Conservation (phyloP, 2,113 vertebrate species). For the Paramisgurnus dabryanus region DNA sequence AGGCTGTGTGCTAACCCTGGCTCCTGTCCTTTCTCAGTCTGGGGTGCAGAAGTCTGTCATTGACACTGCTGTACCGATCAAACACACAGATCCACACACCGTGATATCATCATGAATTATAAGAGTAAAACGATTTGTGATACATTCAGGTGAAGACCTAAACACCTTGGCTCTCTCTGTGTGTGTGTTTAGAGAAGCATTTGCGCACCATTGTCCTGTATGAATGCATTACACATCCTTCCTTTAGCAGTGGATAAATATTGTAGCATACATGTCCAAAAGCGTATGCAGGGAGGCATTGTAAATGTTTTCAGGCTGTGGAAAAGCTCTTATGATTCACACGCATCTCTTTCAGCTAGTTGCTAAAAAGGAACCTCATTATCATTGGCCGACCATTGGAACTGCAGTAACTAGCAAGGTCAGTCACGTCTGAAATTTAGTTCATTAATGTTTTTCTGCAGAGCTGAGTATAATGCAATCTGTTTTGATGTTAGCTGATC, state of each 20-base stretch:
- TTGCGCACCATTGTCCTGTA: not conserved
- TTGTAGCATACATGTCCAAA: not conserved
- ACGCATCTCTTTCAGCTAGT: not conserved
- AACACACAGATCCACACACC: not conserved
- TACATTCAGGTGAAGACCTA: not conserved
- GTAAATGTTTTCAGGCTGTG: not conserved
- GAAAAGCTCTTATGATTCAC: not conserved
- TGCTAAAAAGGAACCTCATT: slow-evolving; percentile 1
- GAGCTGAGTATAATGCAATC: not conserved
- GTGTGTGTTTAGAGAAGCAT: not conserved
- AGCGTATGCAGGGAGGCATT: not conserved
- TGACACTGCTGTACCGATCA: slow-evolving; percentile 12
- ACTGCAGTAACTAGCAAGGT: not conserved
- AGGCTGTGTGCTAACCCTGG: not conserved
- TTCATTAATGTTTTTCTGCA: not conserved
- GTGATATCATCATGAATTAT: not conserved
- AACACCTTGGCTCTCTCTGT: not conserved
- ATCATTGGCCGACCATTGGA: not conserved
- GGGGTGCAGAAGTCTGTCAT: not conserved
- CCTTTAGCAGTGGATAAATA: not conserved
- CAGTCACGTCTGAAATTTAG: not conserved
- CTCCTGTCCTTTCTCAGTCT: slow-evolving; percentile 5
- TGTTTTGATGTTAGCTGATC: not conserved
- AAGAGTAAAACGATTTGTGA: not conserved
- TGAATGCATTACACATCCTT: not conserved